These are phyloP conservation scores for Entomobrya proxima DNA, from an alignment of 2,888 invertebrate species.

Conservation along the genomic window DNA sequence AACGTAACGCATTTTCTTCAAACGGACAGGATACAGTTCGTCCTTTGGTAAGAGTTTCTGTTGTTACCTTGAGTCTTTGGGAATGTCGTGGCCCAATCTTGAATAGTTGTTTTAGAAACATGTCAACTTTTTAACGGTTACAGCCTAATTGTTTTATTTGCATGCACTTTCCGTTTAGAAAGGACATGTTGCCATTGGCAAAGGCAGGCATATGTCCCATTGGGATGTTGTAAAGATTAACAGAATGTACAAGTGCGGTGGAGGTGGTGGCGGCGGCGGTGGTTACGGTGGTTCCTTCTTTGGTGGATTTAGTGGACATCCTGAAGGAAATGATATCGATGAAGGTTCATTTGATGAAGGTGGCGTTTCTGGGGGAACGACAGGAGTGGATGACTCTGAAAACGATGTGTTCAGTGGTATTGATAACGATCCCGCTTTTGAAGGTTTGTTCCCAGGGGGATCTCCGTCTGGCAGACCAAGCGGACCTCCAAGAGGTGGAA, in stretches of 20 bases:
- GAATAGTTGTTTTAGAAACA: neutral
- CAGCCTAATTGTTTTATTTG: slow-evolving; percentile 16
- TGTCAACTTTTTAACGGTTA: neutral
- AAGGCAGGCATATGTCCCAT: slow-evolving; percentile 60
- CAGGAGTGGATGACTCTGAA: slow-evolving; percentile 12
- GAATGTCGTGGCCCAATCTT: slow-evolving; percentile 41
- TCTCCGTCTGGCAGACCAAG: slow-evolving; percentile 5
- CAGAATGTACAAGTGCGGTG: slow-evolving; percentile 62
- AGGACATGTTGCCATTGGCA: slow-evolving; percentile 52
- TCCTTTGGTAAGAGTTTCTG: slow-evolving; percentile 47
- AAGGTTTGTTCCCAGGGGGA: slow-evolving; percentile 36
- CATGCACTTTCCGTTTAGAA: slow-evolving; percentile 45
- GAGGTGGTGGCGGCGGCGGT: slow-evolving; percentile 34
- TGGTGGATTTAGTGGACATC: slow-evolving; percentile 37
- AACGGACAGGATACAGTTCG: slow-evolving; percentile 64
- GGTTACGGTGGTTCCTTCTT: slow-evolving; percentile 18
- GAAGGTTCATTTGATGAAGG: slow-evolving; percentile 36
- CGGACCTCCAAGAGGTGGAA: neutral
- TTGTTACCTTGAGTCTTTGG: slow-evolving; percentile 40
- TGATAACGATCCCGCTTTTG: slow-evolving; percentile 43
- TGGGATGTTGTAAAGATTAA: slow-evolving; percentile 68
- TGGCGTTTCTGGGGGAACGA: neutral
- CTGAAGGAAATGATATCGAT: slow-evolving; percentile 39
- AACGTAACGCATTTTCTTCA: slow-evolving; percentile 54
- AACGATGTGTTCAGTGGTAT: slow-evolving; percentile 53